These are phyloP conservation scores for Eupithecia insigniata DNA, from an alignment of 2,888 invertebrate species.

Conservation along the genomic window DNA sequence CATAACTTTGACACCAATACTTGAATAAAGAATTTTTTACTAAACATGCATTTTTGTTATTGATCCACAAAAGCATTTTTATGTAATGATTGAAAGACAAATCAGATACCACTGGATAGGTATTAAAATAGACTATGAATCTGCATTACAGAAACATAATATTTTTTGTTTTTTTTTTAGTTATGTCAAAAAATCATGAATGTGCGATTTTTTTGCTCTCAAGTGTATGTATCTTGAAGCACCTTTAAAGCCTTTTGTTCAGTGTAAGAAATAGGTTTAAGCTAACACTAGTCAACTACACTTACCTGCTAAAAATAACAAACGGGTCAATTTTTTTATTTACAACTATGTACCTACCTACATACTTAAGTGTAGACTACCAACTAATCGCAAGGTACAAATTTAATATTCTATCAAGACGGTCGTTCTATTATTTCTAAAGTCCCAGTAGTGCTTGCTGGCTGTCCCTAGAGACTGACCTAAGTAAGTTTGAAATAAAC, in stretches of 20 bases:
- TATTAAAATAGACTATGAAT: too few relatives aligned
- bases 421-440: neutral
- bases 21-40: too few relatives aligned
- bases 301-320: neutral
- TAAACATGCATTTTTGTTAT: too few relatives aligned
- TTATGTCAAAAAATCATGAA: too few relatives aligned
- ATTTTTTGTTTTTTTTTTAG: too few relatives aligned
- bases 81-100: too few relatives aligned
- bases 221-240: too few relatives aligned
- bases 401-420: slow-evolving; percentile 7
- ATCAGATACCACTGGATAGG: too few relatives aligned
- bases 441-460: slow-evolving; percentile 29
- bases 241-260: neutral
- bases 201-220: too few relatives aligned
- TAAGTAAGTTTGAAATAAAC: slow-evolving; percentile 61
- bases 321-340: neutral
- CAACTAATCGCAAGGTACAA: neutral
- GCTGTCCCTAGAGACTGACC: slow-evolving; percentile 20
- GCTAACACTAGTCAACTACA: neutral
- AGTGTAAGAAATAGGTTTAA: neutral
- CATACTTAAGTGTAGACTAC: neutral
- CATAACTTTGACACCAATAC: too few relatives aligned
- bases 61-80: too few relatives aligned
- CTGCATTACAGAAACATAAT: too few relatives aligned
- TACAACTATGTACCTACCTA: neutral